These are phyloP conservation scores for Plusia festucae DNA, from an alignment of 2,888 invertebrate species.

Conservation along the genomic window DNA sequence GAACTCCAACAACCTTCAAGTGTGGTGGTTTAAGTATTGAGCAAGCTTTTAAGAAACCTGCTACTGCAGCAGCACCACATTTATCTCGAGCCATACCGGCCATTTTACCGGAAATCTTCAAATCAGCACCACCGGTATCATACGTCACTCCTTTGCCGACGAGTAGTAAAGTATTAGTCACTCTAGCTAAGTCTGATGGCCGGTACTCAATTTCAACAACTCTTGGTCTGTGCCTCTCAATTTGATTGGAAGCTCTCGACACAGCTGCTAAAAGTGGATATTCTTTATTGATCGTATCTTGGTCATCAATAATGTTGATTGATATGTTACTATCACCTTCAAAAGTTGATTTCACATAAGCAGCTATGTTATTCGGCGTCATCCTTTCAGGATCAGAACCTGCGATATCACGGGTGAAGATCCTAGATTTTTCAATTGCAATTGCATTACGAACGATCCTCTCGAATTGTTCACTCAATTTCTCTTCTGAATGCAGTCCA, in stretches of 20 bases:
- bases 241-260: conserved; percentile 92
- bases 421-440: conserved; percentile 92
- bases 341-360: conserved; percentile 92
- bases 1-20: conserved; percentile 93
- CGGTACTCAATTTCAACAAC: conserved; percentile 91
- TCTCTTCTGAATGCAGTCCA: conserved; percentile 90
- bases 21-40: conserved; percentile 92
- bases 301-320: conserved; percentile 90
- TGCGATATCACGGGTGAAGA: conserved; percentile 85
- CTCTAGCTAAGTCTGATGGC: conserved; percentile 81
- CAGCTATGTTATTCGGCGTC: conserved; percentile 94
- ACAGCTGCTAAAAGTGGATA: conserved; percentile 95
- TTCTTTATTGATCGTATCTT: conserved; percentile 90
- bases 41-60: conserved; percentile 95
- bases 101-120: conserved; percentile 93
- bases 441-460: conserved; percentile 90
- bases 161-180: conserved; percentile 92
- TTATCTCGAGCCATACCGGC: conserved; percentile 97
- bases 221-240: conserved; percentile 91
- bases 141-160: conserved; percentile 97
- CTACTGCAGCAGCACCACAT: conserved; percentile 96
- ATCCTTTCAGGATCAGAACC: conserved; percentile 97
- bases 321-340: conserved; percentile 89
- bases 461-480: conserved; percentile 85
- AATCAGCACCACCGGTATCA: conserved; percentile 94